These are phyloP conservation scores for Brachyhypopomus gauderio DNA, from an alignment of 2,113 vertebrate species.

Conservation along the genomic window DNA sequence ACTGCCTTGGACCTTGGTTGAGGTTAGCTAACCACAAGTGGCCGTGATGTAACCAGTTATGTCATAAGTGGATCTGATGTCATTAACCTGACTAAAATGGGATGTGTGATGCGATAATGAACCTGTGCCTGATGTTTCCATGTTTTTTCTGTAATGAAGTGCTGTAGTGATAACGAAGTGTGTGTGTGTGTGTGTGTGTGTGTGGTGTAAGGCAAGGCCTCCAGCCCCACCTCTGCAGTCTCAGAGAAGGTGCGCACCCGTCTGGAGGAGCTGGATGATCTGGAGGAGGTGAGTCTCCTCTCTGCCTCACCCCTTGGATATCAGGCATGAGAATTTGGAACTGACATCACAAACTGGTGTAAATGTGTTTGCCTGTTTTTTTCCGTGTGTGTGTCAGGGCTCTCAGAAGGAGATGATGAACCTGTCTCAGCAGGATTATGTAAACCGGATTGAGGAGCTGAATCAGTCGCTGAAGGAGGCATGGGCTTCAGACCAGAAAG, in stretches of 20 bases:
- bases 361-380: not conserved
- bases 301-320: no score
- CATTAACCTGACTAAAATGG: no score
- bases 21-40: no score
- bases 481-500: slow-evolving; percentile 97
- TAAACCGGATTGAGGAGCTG: slow-evolving; percentile 93
- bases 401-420: slow-evolving; percentile 95
- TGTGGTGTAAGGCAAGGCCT: slow-evolving; percentile 75
- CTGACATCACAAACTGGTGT: not conserved
- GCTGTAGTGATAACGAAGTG: no score
- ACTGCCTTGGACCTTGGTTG: no score
- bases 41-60: no score
- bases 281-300: slow-evolving; percentile 85
- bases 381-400: slow-evolving; percentile 74
- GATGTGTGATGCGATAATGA: no score
- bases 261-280: slow-evolving; percentile 94
- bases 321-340: no score
- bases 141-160: no score
- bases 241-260: slow-evolving; percentile 96
- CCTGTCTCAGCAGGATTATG: slow-evolving; percentile 96
- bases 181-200: no score
- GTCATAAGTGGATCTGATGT: no score
- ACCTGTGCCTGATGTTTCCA: no score
- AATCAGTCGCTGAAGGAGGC: slow-evolving; percentile 96
- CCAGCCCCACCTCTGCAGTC: slow-evolving; percentile 81